Conservation (phyloP, 2,888 invertebrate species). For the Imbricaverruca yamaguchii region DNA sequence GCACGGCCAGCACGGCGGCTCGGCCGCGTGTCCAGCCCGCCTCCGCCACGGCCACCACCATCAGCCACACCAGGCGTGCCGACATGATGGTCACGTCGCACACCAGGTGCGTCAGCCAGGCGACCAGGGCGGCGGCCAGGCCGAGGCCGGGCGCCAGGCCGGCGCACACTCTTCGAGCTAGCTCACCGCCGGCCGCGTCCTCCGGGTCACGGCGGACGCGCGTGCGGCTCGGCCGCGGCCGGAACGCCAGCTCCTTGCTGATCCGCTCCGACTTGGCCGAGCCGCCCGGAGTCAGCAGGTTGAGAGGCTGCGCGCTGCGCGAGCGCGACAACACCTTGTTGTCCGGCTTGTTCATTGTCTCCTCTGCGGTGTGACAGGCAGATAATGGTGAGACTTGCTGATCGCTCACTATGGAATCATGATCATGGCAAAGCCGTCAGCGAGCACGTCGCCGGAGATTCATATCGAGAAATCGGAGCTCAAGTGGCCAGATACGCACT, state of each 20-base stretch:
- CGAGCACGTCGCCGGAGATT: no score
- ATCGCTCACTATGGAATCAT: no score
- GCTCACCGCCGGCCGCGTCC: neutral
- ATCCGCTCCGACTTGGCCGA: constrained; percentile 11
- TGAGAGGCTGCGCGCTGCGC: neutral
- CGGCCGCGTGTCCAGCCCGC: constrained; percentile 22
- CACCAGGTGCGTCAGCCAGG: constrained; percentile 70
- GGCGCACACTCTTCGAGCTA: neutral
- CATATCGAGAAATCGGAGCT: no score
- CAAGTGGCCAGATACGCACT: no score
- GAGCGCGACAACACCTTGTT: constrained; percentile 17
- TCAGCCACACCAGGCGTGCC: constrained; percentile 58
- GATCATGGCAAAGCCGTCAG: no score
- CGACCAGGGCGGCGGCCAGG: constrained; percentile 51
- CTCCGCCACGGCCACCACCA: constrained; percentile 37
- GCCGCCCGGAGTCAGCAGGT: neutral
- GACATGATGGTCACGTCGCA: constrained; percentile 74
- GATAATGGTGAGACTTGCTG: neutral
- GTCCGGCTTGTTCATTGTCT: constrained; percentile 21
- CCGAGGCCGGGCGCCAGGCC: constrained; percentile 22
- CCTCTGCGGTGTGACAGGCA: neutral
- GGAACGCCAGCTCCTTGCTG: constrained; percentile 19
- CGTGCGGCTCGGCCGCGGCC: neutral
- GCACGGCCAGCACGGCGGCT: neutral
- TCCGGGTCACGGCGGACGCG: neutral